Evolutionary conservation across 1,140 invertebrate genomes (phyloP), one percentile per base, ranked within the genome.

Genomic region (Gerris buenoi): DNA sequence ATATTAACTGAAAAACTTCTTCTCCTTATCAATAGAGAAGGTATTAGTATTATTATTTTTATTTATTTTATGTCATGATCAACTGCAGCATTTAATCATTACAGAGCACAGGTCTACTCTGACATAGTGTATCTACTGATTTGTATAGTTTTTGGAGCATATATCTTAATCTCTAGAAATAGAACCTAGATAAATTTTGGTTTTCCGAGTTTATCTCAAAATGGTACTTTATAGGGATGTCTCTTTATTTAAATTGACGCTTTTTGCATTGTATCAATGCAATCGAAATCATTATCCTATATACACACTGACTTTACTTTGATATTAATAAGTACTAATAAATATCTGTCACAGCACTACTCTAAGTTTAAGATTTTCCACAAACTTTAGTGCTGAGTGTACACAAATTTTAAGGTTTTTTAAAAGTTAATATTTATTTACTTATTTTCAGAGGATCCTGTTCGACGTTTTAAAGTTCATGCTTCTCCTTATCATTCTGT

Each of bases 1-100:
- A 85, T 83, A 13, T 92, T 96, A 70, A 94, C 90, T 15, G 91
- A 95, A 75, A 95, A 94, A 79, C 81, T 93, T 25, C 79, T 95
- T 64, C 78, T 93, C 14, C 79, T 94, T 61, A 81, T 95, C 1
- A 95, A 95, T 77, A 81, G 91, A 75, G 92, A 93, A 86, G 89
- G 91, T 94, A 80, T 79, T 71, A 13, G 23, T 22, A 60, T 60
- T 60, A 22, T 60, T 25, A 3, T 13, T 60, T 60, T 60, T 60
- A 60, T 22, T 60, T 60, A 22, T 22, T 22, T n/a, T n/a, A n/a
- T n/a, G n/a, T n/a, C n/a, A n/a, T n/a, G n/a, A n/a, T n/a, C n/a
- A n/a, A n/a, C n/a, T n/a, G n/a, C n/a, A n/a, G n/a, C n/a, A n/a
- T n/a, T n/a, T n/a, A n/a, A n/a, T n/a, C n/a, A n/a, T n/a, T n/a